A percentile compares a stretch with the other conserved stretches of the same genome.
Conservation (phyloP, 2,113 vertebrate genomes). For the Verasper variegatus region DNA sequence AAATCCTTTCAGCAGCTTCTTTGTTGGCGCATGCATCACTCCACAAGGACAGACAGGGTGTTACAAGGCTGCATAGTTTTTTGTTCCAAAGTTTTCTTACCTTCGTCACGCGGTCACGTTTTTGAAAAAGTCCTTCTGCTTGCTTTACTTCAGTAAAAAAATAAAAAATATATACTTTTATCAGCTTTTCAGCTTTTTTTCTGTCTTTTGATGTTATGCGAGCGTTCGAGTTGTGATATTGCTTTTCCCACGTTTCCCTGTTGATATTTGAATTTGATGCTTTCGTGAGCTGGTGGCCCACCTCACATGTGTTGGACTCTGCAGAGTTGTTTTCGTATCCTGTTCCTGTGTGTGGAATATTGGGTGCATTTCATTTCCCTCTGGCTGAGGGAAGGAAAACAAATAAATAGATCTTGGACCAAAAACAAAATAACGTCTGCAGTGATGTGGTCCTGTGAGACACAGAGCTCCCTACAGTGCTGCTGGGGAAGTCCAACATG, state of each 20-base stretch:
- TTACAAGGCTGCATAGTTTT: constrained; percentile 11
- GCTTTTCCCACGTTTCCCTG: constrained; percentile 26
- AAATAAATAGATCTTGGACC: constrained; percentile 41
- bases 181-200: constrained; percentile 32
- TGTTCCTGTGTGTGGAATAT: constrained; percentile 39
- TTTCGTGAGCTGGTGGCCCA: constrained; percentile 50
- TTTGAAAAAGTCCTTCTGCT: constrained; percentile 25
- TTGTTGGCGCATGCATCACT: constrained; percentile 38
- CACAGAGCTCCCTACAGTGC: background rate
- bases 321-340: constrained; percentile 53
- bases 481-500: background rate
- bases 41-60: constrained; percentile 55
- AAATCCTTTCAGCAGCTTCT: constrained; percentile 40
- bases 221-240: constrained; percentile 35
- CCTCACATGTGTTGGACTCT: constrained; percentile 40
- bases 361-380: constrained; percentile 46
- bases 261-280: constrained; percentile 59
- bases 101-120: constrained; percentile 2
- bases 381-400: constrained; percentile 34
- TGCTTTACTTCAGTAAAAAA: constrained; percentile 25
- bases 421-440: constrained; percentile 34
- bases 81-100: constrained; percentile 34
- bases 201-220: constrained; percentile 16
- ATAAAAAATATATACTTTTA: constrained; percentile 23
- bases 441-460: constrained; percentile 12